Percentiles rank a stretch among this genome's conserved stretches.
Conservation (phyloP, 2,888 invertebrate genomes). For the Melanotus villosus region DNA sequence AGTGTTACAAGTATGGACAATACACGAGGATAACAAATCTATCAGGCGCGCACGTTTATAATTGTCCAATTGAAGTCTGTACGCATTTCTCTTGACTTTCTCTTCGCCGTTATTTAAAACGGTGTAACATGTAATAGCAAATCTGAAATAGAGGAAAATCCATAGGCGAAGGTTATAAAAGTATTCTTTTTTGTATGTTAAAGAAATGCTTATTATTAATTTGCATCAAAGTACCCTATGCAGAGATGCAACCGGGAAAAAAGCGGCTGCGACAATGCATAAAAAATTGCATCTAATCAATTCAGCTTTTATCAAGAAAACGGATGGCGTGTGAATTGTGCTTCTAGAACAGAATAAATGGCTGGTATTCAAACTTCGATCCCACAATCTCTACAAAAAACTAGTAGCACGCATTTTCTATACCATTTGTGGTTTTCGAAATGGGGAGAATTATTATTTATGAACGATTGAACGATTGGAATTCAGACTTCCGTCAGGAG, state of each 20-base stretch:
- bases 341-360: slow-evolving; percentile 11
- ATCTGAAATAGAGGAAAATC: no score
- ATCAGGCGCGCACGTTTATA: slow-evolving; percentile 3
- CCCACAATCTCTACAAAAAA: slow-evolving; percentile 3
- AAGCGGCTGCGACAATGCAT: slow-evolving; percentile 7
- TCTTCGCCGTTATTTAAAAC: slow-evolving; percentile 11
- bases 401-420: neutral
- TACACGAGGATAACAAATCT: slow-evolving; percentile 8
- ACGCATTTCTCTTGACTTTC: slow-evolving; percentile 23
- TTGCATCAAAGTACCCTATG: no score
- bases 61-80: neutral
- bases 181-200: neutral
- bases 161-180: no score
- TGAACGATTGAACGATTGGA: no score
- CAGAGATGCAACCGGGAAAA: neutral
- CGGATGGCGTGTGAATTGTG: slow-evolving; percentile 28
- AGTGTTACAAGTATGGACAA: slow-evolving; percentile 7
- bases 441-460: neutral
- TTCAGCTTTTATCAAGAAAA: neutral
- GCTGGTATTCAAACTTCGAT: neutral
- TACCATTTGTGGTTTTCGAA: neutral
- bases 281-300: slow-evolving; percentile 9
- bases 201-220: no score
- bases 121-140: slow-evolving; percentile 10
- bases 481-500: no score